Percentiles rank a stretch among this genome's conserved stretches.
Conservation (phyloP, 2,888 invertebrate species). For the Parapristionchus giblindavisi region DNA sequence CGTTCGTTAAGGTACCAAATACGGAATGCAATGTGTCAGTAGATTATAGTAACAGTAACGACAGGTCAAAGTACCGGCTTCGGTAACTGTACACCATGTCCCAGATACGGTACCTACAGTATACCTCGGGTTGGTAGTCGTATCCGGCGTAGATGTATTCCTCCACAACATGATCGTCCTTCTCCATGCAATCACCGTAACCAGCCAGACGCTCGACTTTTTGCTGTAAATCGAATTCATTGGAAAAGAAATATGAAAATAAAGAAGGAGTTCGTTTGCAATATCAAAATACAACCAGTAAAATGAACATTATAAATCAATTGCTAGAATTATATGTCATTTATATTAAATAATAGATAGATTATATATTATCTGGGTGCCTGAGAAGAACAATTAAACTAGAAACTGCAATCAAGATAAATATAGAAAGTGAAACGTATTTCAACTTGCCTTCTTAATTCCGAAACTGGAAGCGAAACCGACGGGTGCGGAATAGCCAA, state of each 20-base stretch:
- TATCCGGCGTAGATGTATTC: slow-evolving; percentile 53
- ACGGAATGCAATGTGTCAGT: too few relatives aligned
- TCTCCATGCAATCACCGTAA: slow-evolving; percentile 54
- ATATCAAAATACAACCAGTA: neutral
- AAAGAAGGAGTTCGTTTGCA: neutral
- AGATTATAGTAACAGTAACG: too few relatives aligned
- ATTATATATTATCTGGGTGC: too few relatives aligned
- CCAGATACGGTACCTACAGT: too few relatives aligned
- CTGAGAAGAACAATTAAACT: too few relatives aligned
- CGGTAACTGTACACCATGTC: too few relatives aligned
- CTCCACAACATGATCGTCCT: slow-evolving; percentile 37
- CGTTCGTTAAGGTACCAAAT: too few relatives aligned
- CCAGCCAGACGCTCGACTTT: slow-evolving; percentile 52
- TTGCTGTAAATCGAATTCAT: slow-evolving; percentile 44
- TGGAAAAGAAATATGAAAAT: neutral
- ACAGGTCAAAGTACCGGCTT: too few relatives aligned
- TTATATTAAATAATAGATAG: too few relatives aligned
- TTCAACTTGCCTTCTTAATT: slow-evolving; percentile 50
- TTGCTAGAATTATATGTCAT: neutral
- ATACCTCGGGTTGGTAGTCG: slow-evolving; percentile 59
- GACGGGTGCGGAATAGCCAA: slow-evolving; percentile 59
- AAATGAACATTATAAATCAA: neutral
- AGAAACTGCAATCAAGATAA: too few relatives aligned
- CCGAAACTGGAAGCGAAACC: slow-evolving; percentile 58
- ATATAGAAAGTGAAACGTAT: neutral